These are phyloP conservation scores for Diploptera punctata DNA, from an alignment of 2,888 invertebrate genomes.

Conservation along the genomic window DNA sequence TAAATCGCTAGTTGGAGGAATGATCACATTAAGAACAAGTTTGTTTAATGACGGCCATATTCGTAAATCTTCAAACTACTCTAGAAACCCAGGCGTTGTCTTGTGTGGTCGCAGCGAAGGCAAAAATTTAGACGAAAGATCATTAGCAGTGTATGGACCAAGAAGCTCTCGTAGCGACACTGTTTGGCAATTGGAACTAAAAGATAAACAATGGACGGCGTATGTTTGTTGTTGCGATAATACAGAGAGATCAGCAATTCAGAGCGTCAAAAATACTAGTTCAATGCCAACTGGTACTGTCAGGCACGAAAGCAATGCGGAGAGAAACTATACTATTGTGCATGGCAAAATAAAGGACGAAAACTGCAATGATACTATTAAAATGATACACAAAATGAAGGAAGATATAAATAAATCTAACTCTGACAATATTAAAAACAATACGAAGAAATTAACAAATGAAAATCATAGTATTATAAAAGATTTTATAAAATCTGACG, in stretches of 20 bases:
- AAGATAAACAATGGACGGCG: slow-evolving; percentile 47
- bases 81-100: slow-evolving; percentile 3
- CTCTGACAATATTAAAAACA: neutral
- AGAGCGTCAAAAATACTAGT: neutral
- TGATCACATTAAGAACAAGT: slow-evolving; percentile 22
- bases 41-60: slow-evolving; percentile 17
- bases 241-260: neutral
- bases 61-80: neutral
- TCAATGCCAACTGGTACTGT: neutral
- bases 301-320: neutral
- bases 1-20: slow-evolving; percentile 21
- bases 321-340: neutral
- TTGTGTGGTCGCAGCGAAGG: slow-evolving; percentile 28
- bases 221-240: slow-evolving; percentile 47
- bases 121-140: slow-evolving; percentile 20
- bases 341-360: neutral
- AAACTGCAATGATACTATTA: neutral
- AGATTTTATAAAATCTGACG: neutral
- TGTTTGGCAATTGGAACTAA: slow-evolving; percentile 43
- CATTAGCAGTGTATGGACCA: slow-evolving; percentile 39
- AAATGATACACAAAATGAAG: neutral
- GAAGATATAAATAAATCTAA: neutral
- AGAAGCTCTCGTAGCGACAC: slow-evolving; percentile 39
- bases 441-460: neutral
- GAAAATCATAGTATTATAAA: neutral